Evolutionary conservation across 2,113 vertebrate genomes (phyloP).

Genomic region (Gambusia affinis): DNA sequence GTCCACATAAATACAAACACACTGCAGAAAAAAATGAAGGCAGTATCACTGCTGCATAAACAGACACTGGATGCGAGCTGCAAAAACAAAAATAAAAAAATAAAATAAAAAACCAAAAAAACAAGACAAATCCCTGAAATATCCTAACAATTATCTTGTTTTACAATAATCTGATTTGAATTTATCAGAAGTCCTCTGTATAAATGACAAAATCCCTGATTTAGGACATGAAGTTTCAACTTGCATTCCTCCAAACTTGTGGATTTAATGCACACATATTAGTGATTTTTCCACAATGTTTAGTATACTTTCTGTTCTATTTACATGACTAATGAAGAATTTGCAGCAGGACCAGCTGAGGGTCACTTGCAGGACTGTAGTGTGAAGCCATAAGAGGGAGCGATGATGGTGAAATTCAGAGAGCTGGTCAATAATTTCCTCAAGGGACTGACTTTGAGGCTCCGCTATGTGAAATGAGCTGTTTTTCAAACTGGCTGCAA

Average conservation of each 20-base stretch:
- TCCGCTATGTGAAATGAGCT: slow-evolving; percentile 54
- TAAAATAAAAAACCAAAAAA: not conserved
- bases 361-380: slow-evolving; percentile 41
- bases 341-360: slow-evolving; percentile 42
- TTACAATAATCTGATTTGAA: not conserved
- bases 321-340: slow-evolving; percentile 41
- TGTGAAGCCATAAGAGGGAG: slow-evolving; percentile 40
- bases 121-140: not conserved
- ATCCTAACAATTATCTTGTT: not conserved
- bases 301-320: slow-evolving; percentile 28
- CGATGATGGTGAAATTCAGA: slow-evolving; percentile 62
- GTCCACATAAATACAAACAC: slow-evolving; percentile 17
- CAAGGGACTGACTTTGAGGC: slow-evolving; percentile 39
- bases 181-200: not conserved
- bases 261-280: slow-evolving; percentile 22
- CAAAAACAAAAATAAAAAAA: not conserved
- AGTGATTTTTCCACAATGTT: slow-evolving; percentile 1
- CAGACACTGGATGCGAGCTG: slow-evolving; percentile 21
- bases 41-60: slow-evolving; percentile 26
- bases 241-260: slow-evolving; percentile 14
- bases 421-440: slow-evolving; percentile 67
- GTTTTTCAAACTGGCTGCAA: slow-evolving; percentile 51
- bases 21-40: slow-evolving; percentile 11
- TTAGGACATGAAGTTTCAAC: slow-evolving; percentile 8
- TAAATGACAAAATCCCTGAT: not conserved